Evolutionary conservation across 1,140 invertebrate genomes (phyloP), one percentile per base, ranked within the genome.

Genomic region (Patella vulgata): DNA sequence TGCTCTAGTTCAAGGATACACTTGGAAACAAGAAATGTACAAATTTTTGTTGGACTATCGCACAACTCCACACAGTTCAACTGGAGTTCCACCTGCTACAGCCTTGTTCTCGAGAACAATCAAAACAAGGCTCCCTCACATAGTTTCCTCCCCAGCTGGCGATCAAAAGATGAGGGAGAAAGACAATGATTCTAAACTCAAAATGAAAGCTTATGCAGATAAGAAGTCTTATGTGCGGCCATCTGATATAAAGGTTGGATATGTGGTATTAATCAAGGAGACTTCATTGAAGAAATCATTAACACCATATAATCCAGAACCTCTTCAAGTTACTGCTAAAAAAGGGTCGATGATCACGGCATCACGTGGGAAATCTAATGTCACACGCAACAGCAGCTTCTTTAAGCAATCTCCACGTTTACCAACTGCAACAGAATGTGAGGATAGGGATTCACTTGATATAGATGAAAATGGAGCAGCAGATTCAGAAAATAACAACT

Each of bases 11-110:
- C 54, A 75, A 60, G 25, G 50, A 11, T 5, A 28, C 3, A 72
- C 60, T 30, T 74, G 66, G 63, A 73, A 73, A 48, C 66, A 76
- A 43, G 60, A 66, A 28, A 44, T 77, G 31, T 57, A 57, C n/a
- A 23, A 56, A 28, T 70, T 74, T 52, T 58, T 74, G 1, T 28
- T 62, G 23, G 50, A 66, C 25, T 74, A 72, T 47, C 19, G 68
- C 46, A 40, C 59, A 23, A 74, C 69, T 21, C 66, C 74, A 19
- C 65, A 76, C 46, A 30, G 39, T 19, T 64, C 71, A 39, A 71
- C 62, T 21, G 31, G 48, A 23, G 17, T 68, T 53, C 11, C 69
- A 6, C 71, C 71, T 28, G 56, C 51, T 25, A 46, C 43, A 39
- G 12, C 56, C 27, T 14, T 73, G 23, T 71, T 68, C 51, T 47